phyloP scores from a whole-genome alignment of 1,140 invertebrate genomes.

The Cardiocondyla obscurior region DNA sequence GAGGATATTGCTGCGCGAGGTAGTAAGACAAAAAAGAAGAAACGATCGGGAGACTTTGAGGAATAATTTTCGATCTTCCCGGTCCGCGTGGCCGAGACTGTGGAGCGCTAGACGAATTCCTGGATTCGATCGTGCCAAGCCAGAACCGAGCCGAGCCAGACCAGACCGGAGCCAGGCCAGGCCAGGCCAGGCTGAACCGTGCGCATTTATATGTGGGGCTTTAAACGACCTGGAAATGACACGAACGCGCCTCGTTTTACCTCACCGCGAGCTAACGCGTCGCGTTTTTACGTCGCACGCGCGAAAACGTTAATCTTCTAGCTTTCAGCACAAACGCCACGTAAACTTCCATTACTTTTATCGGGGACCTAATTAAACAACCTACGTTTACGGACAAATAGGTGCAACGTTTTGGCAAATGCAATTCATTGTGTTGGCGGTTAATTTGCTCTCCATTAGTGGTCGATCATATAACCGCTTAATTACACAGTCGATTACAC shows the following conservation, averaged over 20 bases:
- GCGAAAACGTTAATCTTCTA: background rate
- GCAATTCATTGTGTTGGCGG: background rate
- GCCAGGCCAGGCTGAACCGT: background rate
- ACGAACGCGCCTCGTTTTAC: background rate
- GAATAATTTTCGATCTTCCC: slow-evolving; percentile 68
- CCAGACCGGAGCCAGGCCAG: background rate
- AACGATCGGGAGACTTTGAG: slow-evolving; percentile 62
- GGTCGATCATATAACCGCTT: background rate
- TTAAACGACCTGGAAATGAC: slow-evolving; percentile 38
- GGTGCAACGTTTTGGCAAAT: background rate
- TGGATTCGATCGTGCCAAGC: slow-evolving; percentile 20
- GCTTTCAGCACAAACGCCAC: background rate
- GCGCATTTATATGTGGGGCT: slow-evolving; percentile 16
- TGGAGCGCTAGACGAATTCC: slow-evolving; percentile 40
- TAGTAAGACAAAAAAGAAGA: slow-evolving; percentile 46
- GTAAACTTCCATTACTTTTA: slow-evolving; percentile 3
- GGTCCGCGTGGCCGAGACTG: background rate
- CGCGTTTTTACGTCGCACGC: slow-evolving; percentile 10
- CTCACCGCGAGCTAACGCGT: background rate
- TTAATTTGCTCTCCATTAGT: background rate
- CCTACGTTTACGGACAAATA: background rate
- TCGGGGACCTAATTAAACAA: background rate
- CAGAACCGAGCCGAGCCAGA: background rate
- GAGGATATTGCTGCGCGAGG: background rate
- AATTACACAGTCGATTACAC: background rate